A percentile compares a stretch with the other conserved stretches of the same genome.
These are phyloP conservation scores for Danio kyathit DNA, from an alignment of 2,797 vertebrate genomes.

Conservation along the genomic window DNA sequence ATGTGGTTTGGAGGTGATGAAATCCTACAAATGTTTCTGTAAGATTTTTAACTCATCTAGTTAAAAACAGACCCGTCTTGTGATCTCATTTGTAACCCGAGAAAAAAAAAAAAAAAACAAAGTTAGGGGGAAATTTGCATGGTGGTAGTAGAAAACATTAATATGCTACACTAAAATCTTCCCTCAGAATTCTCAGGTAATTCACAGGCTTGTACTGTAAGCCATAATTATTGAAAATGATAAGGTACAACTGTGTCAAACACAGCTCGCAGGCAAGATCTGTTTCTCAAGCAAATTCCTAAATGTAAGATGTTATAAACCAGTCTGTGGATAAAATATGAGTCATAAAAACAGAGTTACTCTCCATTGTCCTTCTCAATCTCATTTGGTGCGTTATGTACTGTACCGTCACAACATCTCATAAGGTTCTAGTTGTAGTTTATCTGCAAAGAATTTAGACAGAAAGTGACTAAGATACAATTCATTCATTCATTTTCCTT, in stretches of 20 bases:
- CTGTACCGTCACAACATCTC: neutral
- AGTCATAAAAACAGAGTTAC: neutral
- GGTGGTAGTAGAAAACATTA: neutral
- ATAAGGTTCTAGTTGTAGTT: neutral
- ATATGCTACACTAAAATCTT: slow-evolving; percentile 4
- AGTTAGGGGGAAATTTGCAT: neutral
- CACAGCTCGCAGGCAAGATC: slow-evolving; percentile 5
- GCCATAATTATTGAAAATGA: slow-evolving; percentile 11
- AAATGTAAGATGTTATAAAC: neutral
- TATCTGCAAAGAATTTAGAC: neutral
- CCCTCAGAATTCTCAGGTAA: neutral
- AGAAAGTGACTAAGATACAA: neutral
- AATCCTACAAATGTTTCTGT: slow-evolving; percentile 24
- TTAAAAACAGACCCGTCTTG: slow-evolving; percentile 1
- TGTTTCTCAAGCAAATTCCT: neutral
- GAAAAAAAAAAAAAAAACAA: neutral
- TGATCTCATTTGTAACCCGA: neutral
- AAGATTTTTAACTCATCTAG: neutral
- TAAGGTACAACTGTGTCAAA: slow-evolving; percentile 16
- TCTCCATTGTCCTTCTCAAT: neutral
- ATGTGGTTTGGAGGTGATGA: slow-evolving; percentile 30
- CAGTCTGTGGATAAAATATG: neutral
- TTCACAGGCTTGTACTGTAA: neutral
- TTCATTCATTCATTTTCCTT: too few species aligned
- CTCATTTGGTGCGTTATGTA: neutral